These are phyloP conservation scores for Acyrthosiphon pisum DNA, from an alignment of 1,140 invertebrate genomes.

Conservation along the genomic window DNA sequence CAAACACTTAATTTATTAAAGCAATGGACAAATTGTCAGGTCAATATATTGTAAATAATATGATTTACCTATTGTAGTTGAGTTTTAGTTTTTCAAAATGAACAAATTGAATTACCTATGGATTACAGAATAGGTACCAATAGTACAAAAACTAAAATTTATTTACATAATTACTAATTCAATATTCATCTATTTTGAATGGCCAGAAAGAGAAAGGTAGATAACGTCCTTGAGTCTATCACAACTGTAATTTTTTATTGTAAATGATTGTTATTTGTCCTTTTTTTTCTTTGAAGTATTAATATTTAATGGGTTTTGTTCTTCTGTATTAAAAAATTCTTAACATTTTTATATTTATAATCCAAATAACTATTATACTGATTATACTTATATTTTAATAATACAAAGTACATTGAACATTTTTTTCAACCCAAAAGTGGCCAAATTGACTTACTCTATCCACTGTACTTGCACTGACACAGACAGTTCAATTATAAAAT, in stretches of 20 bases:
- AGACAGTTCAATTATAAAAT: too few relatives aligned
- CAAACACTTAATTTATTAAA: not conserved
- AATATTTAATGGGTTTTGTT: not conserved
- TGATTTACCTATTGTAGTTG: not conserved
- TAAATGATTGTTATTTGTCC: not conserved
- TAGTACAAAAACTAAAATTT: too few relatives aligned
- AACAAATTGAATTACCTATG: too few relatives aligned
- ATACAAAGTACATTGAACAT: too few relatives aligned
- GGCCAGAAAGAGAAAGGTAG: slow-evolving; percentile 17
- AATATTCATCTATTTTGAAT: not conserved
- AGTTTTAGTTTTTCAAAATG: not conserved
- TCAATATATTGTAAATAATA: not conserved
- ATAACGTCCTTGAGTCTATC: slow-evolving; percentile 6
- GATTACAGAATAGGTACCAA: too few relatives aligned
- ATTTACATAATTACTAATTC: too few relatives aligned
- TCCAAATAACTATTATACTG: too few relatives aligned
- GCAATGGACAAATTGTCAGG: not conserved
- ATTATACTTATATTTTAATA: too few relatives aligned
- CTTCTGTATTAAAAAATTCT: not conserved
- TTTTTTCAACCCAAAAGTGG: too few relatives aligned
- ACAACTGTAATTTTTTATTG: not conserved
- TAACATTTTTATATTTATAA: too few relatives aligned
- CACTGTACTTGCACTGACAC: too few relatives aligned
- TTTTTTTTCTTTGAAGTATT: not conserved
- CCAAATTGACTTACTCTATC: too few relatives aligned